phyloP scores from a whole-genome alignment of 1,140 invertebrate species.

The Drosophila varians region DNA sequence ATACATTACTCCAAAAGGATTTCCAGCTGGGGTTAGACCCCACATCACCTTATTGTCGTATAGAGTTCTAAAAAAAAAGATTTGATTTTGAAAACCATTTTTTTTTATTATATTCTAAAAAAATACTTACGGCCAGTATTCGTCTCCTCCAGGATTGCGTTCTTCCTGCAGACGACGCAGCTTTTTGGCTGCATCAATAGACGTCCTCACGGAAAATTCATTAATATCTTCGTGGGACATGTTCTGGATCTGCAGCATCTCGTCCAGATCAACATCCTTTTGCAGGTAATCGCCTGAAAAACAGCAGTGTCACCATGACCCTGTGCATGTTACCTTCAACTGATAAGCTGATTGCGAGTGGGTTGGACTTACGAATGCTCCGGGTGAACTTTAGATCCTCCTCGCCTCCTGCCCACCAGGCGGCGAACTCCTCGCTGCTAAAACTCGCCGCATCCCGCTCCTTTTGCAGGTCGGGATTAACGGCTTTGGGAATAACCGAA shows the following conservation, averaged over 20 bases:
- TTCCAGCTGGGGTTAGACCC: conserved; percentile 88
- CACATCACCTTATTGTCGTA: conserved; percentile 40
- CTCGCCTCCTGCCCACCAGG: conserved; percentile 90
- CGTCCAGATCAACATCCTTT: conserved; percentile 41
- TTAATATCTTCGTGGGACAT: conserved; percentile 66
- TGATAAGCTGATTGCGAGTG: conserved; percentile 24
- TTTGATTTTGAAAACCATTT: background rate
- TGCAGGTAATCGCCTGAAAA: conserved; percentile 48
- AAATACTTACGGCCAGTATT: conserved; percentile 86
- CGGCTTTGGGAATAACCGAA: conserved; percentile 42
- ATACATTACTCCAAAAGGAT: conserved; percentile 92
- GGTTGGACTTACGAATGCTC: conserved; percentile 58
- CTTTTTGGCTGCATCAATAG: conserved; percentile 90
- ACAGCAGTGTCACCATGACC: conserved; percentile 40
- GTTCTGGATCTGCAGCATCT: conserved; percentile 35
- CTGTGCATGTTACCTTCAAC: background rate
- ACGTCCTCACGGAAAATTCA: conserved; percentile 84
- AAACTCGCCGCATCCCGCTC: conserved; percentile 91
- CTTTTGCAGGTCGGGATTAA: conserved; percentile 87
- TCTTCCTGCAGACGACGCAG: conserved; percentile 88
- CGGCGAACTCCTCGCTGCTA: conserved; percentile 89
- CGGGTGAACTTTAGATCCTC: conserved; percentile 87
- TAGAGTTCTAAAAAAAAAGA: conserved; percentile 23
- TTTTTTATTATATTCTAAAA: background rate
- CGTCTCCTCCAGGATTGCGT: conserved; percentile 87